Evolutionary conservation across 2,113 vertebrate genomes (phyloP), one percentile per base, ranked within the genome.

Genomic region (Taurulus bubalis): DNA sequence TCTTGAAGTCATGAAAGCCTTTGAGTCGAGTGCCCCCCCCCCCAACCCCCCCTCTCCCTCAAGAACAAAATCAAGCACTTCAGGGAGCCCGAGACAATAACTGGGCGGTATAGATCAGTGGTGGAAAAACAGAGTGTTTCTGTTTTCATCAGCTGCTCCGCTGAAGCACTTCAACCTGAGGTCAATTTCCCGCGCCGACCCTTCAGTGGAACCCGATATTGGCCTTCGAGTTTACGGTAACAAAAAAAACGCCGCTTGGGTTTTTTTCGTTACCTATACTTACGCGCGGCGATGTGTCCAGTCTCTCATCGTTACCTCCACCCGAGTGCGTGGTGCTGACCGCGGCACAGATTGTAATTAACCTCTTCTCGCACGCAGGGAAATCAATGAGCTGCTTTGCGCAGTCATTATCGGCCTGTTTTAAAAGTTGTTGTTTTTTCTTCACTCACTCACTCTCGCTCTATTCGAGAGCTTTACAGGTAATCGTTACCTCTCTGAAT

Each of bases 371-470:
- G 24, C 68, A 7, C 1, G 22, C 56, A 45, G 56, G 30, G 12
- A 72, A 91, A 91, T 94, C 93, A 70, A 90, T 93, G 53, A 55
- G 51, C 59, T 69, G 79, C 75, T 83, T 75, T 68, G 4, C 62
- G 10, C 55, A 16, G 68, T 77, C 85, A 59, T 91, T 87, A 89
- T 60, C 56, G 79, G 55, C 47, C 65, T 77, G 79, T 83, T 87
- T 70, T 34, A 55, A 51, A 72, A 82, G 82, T 65, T 59, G 82
- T 85, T 90, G 87, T 90, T 79, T 80, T 89, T 81, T 56, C 1
- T 55, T 55, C 24, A 56, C 81, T 80, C 53, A 40, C 62, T 80
- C 73, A 62, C 47, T 60, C 66, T 20, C 18, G 45, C 75, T 82
- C 53, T 16, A 4, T 76, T 74, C 68, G 26, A 82, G 36, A 47